Conservation (phyloP, 2,888 invertebrate genomes). For the Amphipoea oculea region DNA sequence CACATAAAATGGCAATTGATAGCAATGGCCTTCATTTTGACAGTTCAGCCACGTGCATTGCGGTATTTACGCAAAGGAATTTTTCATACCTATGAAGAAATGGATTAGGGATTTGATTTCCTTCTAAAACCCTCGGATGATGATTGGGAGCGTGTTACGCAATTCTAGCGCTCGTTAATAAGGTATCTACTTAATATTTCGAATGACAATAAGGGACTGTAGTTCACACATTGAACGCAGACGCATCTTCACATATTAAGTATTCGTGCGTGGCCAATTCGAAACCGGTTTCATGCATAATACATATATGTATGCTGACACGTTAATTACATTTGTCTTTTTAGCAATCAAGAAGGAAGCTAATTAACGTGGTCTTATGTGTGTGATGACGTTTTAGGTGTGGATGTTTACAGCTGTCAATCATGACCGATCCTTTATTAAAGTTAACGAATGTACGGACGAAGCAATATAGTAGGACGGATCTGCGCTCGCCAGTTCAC, state of each 20-base stretch:
- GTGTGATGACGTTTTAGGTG: not conserved
- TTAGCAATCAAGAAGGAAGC: slow-evolving; percentile 21
- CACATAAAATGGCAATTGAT: not conserved
- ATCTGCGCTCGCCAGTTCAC: slow-evolving; percentile 67
- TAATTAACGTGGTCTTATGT: not conserved
- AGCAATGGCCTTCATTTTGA: not conserved
- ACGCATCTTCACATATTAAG: slow-evolving; percentile 16
- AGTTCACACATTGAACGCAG: slow-evolving; percentile 15
- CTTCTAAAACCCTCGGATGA: not conserved
- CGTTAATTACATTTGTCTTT: slow-evolving; percentile 25
- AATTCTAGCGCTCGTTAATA: not conserved
- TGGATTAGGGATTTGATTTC: not conserved
- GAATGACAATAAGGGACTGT: slow-evolving; percentile 9
- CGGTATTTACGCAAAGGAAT: not conserved
- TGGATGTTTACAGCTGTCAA: slow-evolving; percentile 39
- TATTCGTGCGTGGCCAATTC: slow-evolving; percentile 25
- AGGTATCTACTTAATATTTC: slow-evolving; percentile 1
- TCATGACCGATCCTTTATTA: slow-evolving; percentile 23
- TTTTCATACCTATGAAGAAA: not conserved
- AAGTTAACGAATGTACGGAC: slow-evolving; percentile 1
- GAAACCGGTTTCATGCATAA: slow-evolving; percentile 20
- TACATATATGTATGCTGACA: not conserved
- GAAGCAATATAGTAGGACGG: slow-evolving; percentile 41
- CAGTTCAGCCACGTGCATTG: not conserved
- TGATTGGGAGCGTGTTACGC: not conserved